phyloP scores from a whole-genome alignment of 2,888 invertebrate genomes.

The Pollenia amentaria region DNA sequence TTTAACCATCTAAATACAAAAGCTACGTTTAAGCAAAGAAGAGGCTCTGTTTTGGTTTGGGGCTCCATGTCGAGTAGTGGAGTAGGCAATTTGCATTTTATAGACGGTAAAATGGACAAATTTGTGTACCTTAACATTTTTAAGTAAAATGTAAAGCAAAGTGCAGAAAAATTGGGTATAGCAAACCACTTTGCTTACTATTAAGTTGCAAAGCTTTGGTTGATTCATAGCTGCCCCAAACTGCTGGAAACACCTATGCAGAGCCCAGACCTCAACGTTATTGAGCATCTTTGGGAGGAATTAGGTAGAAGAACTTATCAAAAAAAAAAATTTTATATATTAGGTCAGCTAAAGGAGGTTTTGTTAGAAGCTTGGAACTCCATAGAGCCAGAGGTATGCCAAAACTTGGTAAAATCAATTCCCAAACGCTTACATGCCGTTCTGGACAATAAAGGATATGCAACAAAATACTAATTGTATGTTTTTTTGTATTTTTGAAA shows the following conservation, averaged over 20 bases:
- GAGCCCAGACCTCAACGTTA: conserved; percentile 57
- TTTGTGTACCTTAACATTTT: not conserved
- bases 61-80: conserved; percentile 25
- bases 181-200: not conserved
- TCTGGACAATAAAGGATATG: too few species aligned
- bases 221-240: not conserved
- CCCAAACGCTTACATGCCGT: too few species aligned
- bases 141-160: conserved; percentile 10
- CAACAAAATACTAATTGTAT: too few species aligned
- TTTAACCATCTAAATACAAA: not conserved
- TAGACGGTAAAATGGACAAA: conserved; percentile 22
- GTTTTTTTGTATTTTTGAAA: too few species aligned
- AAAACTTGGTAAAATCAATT: too few species aligned
- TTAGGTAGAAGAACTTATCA: conserved; percentile 37
- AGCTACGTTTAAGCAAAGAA: not conserved
- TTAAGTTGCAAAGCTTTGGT: not conserved
- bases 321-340: too few species aligned
- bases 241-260: conserved; percentile 20
- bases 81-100: conserved; percentile 36
- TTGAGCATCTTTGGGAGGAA: conserved; percentile 61
- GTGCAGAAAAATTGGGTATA: not conserved
- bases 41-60: conserved; percentile 11
- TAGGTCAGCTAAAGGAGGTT: too few species aligned
- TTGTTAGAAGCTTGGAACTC: conserved; percentile 47
- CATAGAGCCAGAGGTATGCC: conserved; percentile 41